phyloP scores from a whole-genome alignment of 2,797 vertebrate species.

The Octomys mimax region DNA sequence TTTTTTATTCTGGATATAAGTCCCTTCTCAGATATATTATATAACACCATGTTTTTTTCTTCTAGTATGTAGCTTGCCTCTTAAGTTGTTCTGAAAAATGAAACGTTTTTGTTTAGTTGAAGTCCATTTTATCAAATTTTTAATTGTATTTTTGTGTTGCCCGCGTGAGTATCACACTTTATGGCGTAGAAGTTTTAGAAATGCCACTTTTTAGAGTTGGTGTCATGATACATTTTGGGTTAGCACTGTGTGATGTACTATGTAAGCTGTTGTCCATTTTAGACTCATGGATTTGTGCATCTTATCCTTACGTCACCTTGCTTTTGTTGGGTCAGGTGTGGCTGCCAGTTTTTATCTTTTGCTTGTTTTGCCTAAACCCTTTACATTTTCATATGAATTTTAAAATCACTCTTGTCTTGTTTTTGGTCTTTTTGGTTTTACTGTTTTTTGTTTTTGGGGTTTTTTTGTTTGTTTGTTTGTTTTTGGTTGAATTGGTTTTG shows the following conservation, averaged over 20 bases:
- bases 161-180: background rate
- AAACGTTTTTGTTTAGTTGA: background rate
- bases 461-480: no score
- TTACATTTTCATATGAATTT: background rate
- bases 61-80: background rate
- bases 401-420: background rate
- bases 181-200: background rate
- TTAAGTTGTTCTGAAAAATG: constrained; percentile 18
- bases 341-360: background rate
- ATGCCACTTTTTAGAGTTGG: background rate
- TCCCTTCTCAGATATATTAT: background rate
- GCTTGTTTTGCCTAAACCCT: background rate
- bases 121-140: background rate
- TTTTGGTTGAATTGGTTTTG: no score
- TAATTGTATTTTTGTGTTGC: background rate
- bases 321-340: background rate
- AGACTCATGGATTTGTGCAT: background rate
- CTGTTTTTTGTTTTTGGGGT: no score
- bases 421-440: no score
- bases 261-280: background rate
- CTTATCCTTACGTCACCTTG: background rate
- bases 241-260: background rate
- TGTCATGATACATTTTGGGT: background rate
- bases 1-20: background rate
- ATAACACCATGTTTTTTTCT: background rate